These are phyloP conservation scores for Melolontha melolontha DNA, from an alignment of 2,888 invertebrate species.

Conservation along the genomic window DNA sequence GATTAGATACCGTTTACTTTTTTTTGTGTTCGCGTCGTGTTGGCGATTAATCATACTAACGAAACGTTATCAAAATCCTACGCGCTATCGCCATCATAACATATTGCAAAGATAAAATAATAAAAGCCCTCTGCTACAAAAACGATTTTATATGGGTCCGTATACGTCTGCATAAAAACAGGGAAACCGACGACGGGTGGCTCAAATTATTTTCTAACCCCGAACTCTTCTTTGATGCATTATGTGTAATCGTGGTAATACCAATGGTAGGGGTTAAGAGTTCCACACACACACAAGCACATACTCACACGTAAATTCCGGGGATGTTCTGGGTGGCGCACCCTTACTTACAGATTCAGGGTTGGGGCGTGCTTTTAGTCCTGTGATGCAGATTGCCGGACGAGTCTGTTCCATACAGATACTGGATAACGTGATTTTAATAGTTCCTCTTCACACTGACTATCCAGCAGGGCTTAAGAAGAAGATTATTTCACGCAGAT, in stretches of 20 bases:
- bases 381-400: constrained; percentile 61
- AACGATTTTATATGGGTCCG: background rate
- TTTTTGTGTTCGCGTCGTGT: background rate
- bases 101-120: constrained; percentile 21
- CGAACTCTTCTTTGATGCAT: background rate
- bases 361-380: constrained; percentile 59
- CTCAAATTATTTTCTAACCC: too few species aligned
- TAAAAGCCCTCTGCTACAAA: background rate
- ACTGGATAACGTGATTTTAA: constrained; percentile 62
- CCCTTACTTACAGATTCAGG: constrained; percentile 6
- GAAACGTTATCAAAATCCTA: constrained; percentile 21
- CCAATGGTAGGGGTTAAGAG: background rate
- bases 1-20: constrained; percentile 10
- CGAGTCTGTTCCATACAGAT: constrained; percentile 59
- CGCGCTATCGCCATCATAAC: constrained; percentile 23
- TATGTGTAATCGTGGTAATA: constrained; percentile 16
- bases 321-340: constrained; percentile 9
- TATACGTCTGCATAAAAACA: background rate
- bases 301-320: background rate
- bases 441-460: constrained; percentile 49
- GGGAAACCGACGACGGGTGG: too few species aligned
- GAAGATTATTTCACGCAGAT: constrained; percentile 29
- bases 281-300: background rate
- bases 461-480: constrained; percentile 16
- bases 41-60: constrained; percentile 14